Evolutionary conservation across 2,888 invertebrate species (phyloP).

Genomic region (Napeogenes inachia): DNA sequence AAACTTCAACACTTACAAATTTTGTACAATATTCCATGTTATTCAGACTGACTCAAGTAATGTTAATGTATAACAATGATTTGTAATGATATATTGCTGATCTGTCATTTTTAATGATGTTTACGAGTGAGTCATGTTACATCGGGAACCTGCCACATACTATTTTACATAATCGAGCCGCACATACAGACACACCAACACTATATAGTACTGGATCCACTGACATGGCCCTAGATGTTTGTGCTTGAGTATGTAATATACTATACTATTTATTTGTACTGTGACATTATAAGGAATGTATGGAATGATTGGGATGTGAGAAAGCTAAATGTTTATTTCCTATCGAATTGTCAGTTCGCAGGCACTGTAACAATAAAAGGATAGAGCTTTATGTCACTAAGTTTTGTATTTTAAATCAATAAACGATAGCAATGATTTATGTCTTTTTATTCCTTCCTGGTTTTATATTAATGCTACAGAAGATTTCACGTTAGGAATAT

Average conservation of each 20-base stretch:
- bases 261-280: constrained; percentile 69
- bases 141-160: constrained; percentile 28
- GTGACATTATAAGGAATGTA: constrained; percentile 56
- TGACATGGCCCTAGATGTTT: constrained; percentile 61
- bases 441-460: constrained; percentile 33
- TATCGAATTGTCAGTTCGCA: constrained; percentile 77
- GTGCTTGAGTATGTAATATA: constrained; percentile 61
- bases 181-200: constrained; percentile 47
- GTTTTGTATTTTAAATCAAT: constrained; percentile 79
- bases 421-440: constrained; percentile 73
- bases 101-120: constrained; percentile 2
- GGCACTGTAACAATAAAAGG: constrained; percentile 78
- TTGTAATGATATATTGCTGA: constrained; percentile 5
- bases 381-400: constrained; percentile 78
- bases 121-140: not conserved
- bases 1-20: not conserved
- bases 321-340: constrained; percentile 74
- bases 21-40: constrained; percentile 16
- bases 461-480: not conserved
- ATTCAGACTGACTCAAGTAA: constrained; percentile 20
- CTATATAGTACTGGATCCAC: constrained; percentile 53
- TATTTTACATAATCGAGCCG: constrained; percentile 30
- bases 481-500: constrained; percentile 30
- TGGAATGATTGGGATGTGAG: constrained; percentile 52
- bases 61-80: not conserved